These are phyloP conservation scores for Sebastes alutus DNA, from an alignment of 2,797 vertebrate genomes.

Conservation along the genomic window DNA sequence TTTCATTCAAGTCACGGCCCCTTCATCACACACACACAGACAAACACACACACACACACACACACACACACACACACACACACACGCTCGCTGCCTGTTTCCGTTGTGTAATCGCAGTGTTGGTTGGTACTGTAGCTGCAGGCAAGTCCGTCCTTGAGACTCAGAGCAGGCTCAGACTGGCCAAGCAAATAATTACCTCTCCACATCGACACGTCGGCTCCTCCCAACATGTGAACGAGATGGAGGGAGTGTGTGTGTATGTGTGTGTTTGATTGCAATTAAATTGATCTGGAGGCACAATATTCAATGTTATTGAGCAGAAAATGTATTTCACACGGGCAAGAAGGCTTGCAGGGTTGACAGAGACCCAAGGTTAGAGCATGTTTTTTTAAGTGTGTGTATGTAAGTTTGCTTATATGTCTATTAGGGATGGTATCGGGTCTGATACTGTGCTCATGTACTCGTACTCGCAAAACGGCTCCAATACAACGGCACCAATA, in stretches of 20 bases:
- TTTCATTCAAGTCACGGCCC: conserved; percentile 48
- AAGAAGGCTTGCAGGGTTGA: not conserved
- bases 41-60: not conserved
- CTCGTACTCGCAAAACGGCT: too few species aligned
- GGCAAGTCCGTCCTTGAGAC: conserved; percentile 71
- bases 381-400: not conserved
- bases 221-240: conserved; percentile 26
- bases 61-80: too few species aligned
- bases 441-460: too few species aligned
- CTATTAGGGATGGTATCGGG: too few species aligned
- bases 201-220: conserved; percentile 39
- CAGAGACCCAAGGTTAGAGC: not conserved
- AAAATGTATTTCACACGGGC: conserved; percentile 31
- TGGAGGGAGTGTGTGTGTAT: not conserved
- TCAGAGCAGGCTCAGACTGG: conserved; percentile 65
- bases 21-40: conserved; percentile 14
- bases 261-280: conserved; percentile 18
- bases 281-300: conserved; percentile 35
- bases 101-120: conserved; percentile 44
- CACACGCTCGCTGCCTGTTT: conserved; percentile 24
- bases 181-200: conserved; percentile 81
- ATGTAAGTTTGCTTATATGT: not conserved
- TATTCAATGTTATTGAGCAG: conserved; percentile 24
- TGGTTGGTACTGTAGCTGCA: conserved; percentile 47
- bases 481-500: too few species aligned